A percentile compares a stretch with the other conserved stretches of the same genome.
Evolutionary conservation across 2,888 invertebrate species (phyloP).

Genomic region (Nipponacmea schrenckii): DNA sequence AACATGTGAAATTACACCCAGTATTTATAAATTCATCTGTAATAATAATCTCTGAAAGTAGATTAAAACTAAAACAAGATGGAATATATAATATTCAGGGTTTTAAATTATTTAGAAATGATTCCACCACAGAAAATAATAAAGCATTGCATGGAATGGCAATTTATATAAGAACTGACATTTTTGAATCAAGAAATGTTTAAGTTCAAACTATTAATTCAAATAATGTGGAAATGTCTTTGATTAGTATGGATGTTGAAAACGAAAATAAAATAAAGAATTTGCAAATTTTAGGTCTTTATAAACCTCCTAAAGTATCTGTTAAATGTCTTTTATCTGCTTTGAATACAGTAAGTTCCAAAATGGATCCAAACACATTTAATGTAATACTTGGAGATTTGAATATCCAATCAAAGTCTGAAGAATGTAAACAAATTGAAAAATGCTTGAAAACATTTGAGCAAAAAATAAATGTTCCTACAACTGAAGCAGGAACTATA

Average conservation of each 20-base stretch:
- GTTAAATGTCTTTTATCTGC: not conserved
- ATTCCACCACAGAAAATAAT: not conserved
- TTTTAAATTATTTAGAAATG: conserved; percentile 1
- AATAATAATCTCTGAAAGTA: not conserved
- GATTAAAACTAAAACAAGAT: not conserved
- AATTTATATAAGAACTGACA: not conserved
- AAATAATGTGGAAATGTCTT: not conserved
- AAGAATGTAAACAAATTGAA: not conserved
- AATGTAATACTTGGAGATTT: conserved; percentile 3
- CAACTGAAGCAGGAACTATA: not conserved
- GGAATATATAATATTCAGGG: not conserved
- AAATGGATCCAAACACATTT: not conserved
- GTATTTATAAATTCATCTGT: not conserved
- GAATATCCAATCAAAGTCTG: not conserved
- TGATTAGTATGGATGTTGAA: not conserved
- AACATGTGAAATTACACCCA: too few species aligned
- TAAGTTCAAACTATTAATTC: not conserved
- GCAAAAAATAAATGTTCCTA: not conserved
- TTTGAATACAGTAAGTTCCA: not conserved
- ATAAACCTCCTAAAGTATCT: not conserved
- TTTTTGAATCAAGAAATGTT: not conserved
- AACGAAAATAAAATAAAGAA: not conserved
- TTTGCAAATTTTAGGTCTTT: not conserved
- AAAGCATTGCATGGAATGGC: not conserved
- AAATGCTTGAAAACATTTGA: not conserved